Evolutionary conservation across 2,113 vertebrate species (phyloP), one percentile per base, ranked within the genome.

Genomic region (Hippocampus mohnikei): DNA sequence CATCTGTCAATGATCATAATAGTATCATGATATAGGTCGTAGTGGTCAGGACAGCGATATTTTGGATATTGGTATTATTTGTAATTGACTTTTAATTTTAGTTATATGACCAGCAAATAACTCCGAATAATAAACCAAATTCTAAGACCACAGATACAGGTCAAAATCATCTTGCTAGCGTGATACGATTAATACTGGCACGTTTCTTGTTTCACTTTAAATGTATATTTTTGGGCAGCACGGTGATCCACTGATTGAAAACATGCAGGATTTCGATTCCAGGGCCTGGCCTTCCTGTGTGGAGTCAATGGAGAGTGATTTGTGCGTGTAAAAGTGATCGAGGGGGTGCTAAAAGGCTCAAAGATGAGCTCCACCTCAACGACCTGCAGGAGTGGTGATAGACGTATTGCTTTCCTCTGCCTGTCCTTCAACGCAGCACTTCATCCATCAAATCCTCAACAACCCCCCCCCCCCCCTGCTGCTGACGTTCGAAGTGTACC

Each of bases 401-500:
- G 67, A n/a, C 37, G 70, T 8, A 44, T 68, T 70, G 76, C 74
- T 78, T 79, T 73, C 78, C 78, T 76, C 80, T 61, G 69, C 58
- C 73, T 75, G 79, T 67, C 82, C 79, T 83, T 82, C 75, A 60
- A 46, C 25, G n/a, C 67, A 87, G 70, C 70, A 58, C 67, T 71
- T 58, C 0, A 72, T 85, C 74, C 78, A 75, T 85, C 83, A 81
- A 74, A 60, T 10, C 20, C 61, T n/a, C 37, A 62, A 40, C 55
- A 11, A 50, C 67, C 21, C 48, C 64, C 58, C 62, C 55, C 67
- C 21, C 48, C 64, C 58, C 62, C 56, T 70, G 61, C 40, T 56
- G 61, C 68, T 76, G 84, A 88, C 84, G 84, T 71, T 66, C 65
- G 78, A 87, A 87, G 83, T 83, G 83, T 78, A 82, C 50, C 66